Conservation (phyloP, 53 echinoderm and acorn worm genomes). For the Zoroaster sp. region DNA sequence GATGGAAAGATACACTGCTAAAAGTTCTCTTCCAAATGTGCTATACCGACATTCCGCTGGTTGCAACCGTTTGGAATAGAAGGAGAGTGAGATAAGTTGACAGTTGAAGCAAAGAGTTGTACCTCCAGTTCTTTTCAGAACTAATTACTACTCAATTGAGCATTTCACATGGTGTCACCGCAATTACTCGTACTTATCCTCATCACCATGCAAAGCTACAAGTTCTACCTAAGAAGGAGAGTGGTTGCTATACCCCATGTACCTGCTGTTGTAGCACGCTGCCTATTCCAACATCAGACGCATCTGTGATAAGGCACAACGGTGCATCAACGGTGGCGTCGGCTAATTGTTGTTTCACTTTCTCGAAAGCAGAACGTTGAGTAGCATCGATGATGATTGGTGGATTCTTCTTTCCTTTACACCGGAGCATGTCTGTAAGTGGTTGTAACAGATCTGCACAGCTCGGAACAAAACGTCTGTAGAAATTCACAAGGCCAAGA, state of each 20-base stretch:
- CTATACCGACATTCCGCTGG: too few relatives aligned
- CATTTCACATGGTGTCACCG: too few relatives aligned
- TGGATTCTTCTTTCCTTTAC: too few relatives aligned
- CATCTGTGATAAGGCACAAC: conserved; percentile 27
- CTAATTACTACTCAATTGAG: too few relatives aligned
- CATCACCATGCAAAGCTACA: too few relatives aligned
- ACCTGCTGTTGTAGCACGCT: conserved; percentile 34
- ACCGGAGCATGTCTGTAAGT: conserved; percentile 52
- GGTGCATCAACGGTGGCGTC: conserved; percentile 13
- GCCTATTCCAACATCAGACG: conserved; percentile 23
- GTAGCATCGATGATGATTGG: background rate
- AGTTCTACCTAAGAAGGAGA: too few relatives aligned
- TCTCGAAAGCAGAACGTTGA: background rate
- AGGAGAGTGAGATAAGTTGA: too few relatives aligned
- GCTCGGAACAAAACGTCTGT: conserved; percentile 53
- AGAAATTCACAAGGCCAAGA: conserved; percentile 67
- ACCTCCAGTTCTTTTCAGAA: too few relatives aligned
- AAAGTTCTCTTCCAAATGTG: conserved; percentile 43
- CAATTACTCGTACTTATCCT: too few relatives aligned
- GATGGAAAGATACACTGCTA: conserved; percentile 33
- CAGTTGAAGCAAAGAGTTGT: too few relatives aligned
- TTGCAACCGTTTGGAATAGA: conserved; percentile 53
- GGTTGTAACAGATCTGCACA: conserved; percentile 31
- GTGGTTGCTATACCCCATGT: conserved; percentile 30
- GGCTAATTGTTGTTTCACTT: background rate